These are phyloP conservation scores for Turritopsis rubra DNA, from an alignment of 30 jellyfish, hydroid and myxozoan species.

Conservation along the genomic window DNA sequence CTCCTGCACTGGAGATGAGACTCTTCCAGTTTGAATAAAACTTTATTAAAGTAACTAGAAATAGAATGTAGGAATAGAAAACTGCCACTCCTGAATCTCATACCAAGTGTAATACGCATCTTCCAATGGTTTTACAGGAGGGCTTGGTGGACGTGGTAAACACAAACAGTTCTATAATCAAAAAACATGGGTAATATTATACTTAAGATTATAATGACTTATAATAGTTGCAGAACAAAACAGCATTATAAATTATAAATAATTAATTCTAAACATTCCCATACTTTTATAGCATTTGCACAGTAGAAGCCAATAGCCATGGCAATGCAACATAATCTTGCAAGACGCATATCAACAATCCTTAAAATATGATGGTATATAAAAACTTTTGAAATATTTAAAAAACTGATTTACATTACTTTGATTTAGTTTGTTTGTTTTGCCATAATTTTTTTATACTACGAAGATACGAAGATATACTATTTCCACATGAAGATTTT, in stretches of 20 bases:
- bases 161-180: slow-evolving; percentile 66
- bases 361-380: slow-evolving; percentile 5
- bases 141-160: slow-evolving; percentile 95
- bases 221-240: neutral
- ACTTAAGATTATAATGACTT: neutral
- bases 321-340: slow-evolving; percentile 66
- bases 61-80: neutral
- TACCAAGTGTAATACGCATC: slow-evolving; percentile 85
- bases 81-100: slow-evolving; percentile 3
- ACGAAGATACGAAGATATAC: no score
- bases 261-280: no score
- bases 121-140: slow-evolving; percentile 94
- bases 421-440: no score
- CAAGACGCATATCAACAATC: slow-evolving; percentile 84
- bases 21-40: neutral
- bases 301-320: slow-evolving; percentile 85
- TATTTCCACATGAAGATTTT: no score
- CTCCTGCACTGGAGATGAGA: no score
- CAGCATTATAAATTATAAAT: neutral
- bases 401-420: no score
- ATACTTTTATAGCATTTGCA: slow-evolving; percentile 81
- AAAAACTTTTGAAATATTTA: neutral
- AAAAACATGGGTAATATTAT: neutral
- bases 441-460: no score
- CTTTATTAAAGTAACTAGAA: neutral